A percentile compares a stretch with the other conserved stretches of the same genome.
Conservation (phyloP, 2,888 invertebrate species). For the Ophioninae sp. region DNA sequence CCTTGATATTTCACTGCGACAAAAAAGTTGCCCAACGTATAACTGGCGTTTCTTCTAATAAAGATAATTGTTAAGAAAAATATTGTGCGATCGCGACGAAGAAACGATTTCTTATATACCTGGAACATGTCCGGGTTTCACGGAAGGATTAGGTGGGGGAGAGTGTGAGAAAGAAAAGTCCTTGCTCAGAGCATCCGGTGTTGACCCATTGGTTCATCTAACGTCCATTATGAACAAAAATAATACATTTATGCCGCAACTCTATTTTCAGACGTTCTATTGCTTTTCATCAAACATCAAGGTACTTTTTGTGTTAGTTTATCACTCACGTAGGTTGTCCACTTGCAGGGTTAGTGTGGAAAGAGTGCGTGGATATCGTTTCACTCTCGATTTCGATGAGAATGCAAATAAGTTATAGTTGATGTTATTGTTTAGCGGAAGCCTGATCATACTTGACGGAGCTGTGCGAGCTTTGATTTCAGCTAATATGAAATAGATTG, state of each 20-base stretch:
- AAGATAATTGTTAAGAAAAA: slow-evolving; percentile 23
- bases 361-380: not conserved
- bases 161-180: slow-evolving; percentile 3
- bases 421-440: not conserved
- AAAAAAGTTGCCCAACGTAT: not conserved
- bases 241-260: not conserved
- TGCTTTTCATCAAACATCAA: not conserved
- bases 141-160: not conserved
- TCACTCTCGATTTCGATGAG: not conserved
- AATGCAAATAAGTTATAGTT: not conserved
- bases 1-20: not conserved
- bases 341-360: not conserved
- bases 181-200: not conserved
- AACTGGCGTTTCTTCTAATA: slow-evolving; percentile 11
- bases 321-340: not conserved
- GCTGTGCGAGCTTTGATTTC: not conserved
- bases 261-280: not conserved
- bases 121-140: not conserved
- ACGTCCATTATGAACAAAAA: not conserved
- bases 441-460: not conserved
- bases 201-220: not conserved
- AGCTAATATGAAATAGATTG: not conserved
- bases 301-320: not conserved
- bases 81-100: slow-evolving; percentile 10
- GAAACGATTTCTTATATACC: not conserved